phyloP scores from a whole-genome alignment of 2,113 vertebrate species.

The Tachysurus vachellii region DNA sequence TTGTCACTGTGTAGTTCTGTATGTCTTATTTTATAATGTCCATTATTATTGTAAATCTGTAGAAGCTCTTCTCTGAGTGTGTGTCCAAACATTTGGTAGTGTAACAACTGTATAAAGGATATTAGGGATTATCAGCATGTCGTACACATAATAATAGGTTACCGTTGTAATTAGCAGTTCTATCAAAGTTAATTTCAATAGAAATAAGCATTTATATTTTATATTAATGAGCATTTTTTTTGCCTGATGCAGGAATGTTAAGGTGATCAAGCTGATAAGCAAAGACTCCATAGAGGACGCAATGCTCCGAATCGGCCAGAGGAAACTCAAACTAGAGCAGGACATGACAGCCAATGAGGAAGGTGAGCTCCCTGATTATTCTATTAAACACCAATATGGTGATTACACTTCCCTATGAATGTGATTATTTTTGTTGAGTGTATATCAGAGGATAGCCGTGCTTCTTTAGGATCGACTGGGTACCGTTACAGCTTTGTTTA shows the following conservation, averaged over 20 bases:
- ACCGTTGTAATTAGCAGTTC: neutral
- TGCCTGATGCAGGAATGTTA: slow-evolving; percentile 76
- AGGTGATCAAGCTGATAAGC: slow-evolving; percentile 83
- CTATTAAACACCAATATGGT: neutral
- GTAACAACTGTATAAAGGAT: neutral
- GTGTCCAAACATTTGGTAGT: too few species aligned
- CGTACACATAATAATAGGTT: neutral
- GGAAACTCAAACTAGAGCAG: slow-evolving; percentile 84
- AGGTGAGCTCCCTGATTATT: slow-evolving; percentile 65
- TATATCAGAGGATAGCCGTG: neutral
- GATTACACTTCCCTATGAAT: neutral
- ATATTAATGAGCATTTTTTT: neutral
- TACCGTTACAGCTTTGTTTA: neutral
- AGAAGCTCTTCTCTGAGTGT: too few species aligned
- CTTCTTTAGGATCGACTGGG: neutral
- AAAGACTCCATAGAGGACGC: slow-evolving; percentile 84
- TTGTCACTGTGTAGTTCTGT: too few species aligned
- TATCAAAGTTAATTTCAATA: neutral
- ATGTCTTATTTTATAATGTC: too few species aligned
- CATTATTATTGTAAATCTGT: too few species aligned
- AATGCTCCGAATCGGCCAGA: slow-evolving; percentile 84
- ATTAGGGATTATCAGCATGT: neutral
- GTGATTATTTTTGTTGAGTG: neutral
- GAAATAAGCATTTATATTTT: neutral
- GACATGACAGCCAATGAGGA: slow-evolving; percentile 83